phyloP scores from a whole-genome alignment of 2,888 invertebrate species.

The Sinotaia quadrata region DNA sequence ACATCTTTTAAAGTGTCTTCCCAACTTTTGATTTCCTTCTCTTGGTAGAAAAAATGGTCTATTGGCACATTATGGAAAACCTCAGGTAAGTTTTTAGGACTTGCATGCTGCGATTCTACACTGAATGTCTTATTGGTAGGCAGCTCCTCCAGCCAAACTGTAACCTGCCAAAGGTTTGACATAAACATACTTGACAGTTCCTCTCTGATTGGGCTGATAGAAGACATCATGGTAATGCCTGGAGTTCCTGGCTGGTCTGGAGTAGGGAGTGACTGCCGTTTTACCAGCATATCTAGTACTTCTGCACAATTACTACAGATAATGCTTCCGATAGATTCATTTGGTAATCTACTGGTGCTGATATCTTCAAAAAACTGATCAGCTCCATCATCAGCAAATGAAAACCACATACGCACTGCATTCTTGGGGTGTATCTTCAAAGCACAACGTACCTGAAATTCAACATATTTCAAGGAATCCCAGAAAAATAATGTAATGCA shows the following conservation, averaged over 20 bases:
- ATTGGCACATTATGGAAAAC: conserved; percentile 6
- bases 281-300: conserved; percentile 8
- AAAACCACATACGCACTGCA: conserved; percentile 17
- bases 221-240: neutral
- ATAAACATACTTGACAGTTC: conserved; percentile 12
- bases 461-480: conserved; percentile 19
- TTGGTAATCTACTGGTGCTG: neutral
- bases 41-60: conserved; percentile 4
- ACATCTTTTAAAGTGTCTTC: conserved; percentile 16
- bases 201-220: conserved; percentile 8
- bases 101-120: neutral
- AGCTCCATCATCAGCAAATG: conserved; percentile 10
- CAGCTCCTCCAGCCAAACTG: conserved; percentile 21
- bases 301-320: conserved; percentile 14
- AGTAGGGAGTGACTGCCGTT: conserved; percentile 3
- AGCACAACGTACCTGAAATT: conserved; percentile 21
- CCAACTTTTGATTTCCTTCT: neutral
- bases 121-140: neutral
- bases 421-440: conserved; percentile 12
- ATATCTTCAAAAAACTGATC: conserved; percentile 14
- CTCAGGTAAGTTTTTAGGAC: neutral
- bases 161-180: conserved; percentile 12
- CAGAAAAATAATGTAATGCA: conserved; percentile 21
- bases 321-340: conserved; percentile 1
- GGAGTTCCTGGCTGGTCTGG: neutral